Percentiles rank a stretch among this genome's conserved stretches.
Conservation (phyloP, 2,797 vertebrate genomes). For the Cottoperca gobio region DNA sequence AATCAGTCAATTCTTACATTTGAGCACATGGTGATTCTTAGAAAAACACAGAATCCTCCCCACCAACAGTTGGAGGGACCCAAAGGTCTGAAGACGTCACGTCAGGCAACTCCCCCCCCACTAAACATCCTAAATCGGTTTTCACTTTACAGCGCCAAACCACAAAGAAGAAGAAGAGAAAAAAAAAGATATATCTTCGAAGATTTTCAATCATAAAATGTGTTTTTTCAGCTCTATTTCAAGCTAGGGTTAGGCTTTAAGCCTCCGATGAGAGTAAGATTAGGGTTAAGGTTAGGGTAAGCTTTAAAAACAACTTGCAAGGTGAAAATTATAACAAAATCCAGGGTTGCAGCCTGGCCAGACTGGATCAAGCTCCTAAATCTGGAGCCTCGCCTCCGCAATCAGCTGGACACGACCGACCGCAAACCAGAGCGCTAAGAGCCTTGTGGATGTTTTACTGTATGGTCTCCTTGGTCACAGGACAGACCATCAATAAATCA, state of each 20-base stretch:
- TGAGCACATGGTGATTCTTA: slow-evolving; percentile 54
- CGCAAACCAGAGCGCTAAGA: slow-evolving; percentile 56
- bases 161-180: slow-evolving; percentile 39
- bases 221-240: slow-evolving; percentile 69
- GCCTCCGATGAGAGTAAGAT: slow-evolving; percentile 67
- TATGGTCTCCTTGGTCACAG: slow-evolving; percentile 42
- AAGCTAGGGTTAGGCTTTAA: slow-evolving; percentile 52
- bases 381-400: slow-evolving; percentile 61
- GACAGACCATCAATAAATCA: slow-evolving; percentile 49
- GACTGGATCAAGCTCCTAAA: slow-evolving; percentile 64
- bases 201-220: slow-evolving; percentile 65
- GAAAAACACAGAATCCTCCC: slow-evolving; percentile 65
- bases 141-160: slow-evolving; percentile 58
- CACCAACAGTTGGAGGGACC: slow-evolving; percentile 37
- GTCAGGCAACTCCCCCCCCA: slow-evolving; percentile 38
- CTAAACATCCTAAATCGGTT: slow-evolving; percentile 65
- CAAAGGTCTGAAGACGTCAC: slow-evolving; percentile 46
- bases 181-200: slow-evolving; percentile 45
- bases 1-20: slow-evolving; percentile 59
- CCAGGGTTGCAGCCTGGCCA: slow-evolving; percentile 43
- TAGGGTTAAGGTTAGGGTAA: slow-evolving; percentile 68
- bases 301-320: slow-evolving; percentile 67
- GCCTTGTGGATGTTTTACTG: slow-evolving; percentile 49
- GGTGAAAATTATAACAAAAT: slow-evolving; percentile 75
- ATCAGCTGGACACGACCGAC: slow-evolving; percentile 67